These are phyloP conservation scores for Aphidoletes aphidimyza DNA, from an alignment of 2,888 invertebrate species.

Conservation along the genomic window DNA sequence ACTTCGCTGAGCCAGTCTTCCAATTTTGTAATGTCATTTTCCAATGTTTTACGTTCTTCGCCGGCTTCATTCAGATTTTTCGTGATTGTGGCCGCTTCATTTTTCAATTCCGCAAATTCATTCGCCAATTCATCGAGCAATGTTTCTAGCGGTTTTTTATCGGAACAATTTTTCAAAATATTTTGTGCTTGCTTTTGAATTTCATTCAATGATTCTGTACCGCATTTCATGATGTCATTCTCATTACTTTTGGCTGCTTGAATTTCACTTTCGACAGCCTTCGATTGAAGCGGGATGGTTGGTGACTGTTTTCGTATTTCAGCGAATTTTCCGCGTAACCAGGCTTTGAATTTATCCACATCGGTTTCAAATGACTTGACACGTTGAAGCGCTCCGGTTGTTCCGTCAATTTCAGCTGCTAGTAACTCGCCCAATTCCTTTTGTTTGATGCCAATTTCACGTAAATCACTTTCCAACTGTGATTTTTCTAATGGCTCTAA, in stretches of 20 bases:
- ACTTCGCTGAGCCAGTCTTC: constrained; percentile 91
- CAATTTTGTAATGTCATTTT: constrained; percentile 81
- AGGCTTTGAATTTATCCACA: constrained; percentile 80
- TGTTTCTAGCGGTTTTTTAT: constrained; percentile 73
- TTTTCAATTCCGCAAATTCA: constrained; percentile 78
- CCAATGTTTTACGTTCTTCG: constrained; percentile 82
- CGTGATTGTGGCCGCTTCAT: constrained; percentile 78
- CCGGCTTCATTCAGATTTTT: constrained; percentile 77
- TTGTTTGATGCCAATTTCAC: constrained; percentile 79
- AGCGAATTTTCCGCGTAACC: constrained; percentile 81
- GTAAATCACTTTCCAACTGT: constrained; percentile 78
- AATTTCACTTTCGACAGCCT: constrained; percentile 85
- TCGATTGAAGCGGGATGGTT: constrained; percentile 81
- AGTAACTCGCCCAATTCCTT: constrained; percentile 77
- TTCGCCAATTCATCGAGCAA: constrained; percentile 76
- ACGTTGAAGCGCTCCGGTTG: constrained; percentile 76
- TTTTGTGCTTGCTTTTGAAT: constrained; percentile 79
- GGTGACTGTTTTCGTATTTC: constrained; percentile 78
- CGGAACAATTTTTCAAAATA: constrained; percentile 84
- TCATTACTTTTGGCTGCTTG: constrained; percentile 79
- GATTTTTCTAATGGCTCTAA: constrained; percentile 86
- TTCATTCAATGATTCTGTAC: constrained; percentile 78
- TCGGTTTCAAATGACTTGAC: constrained; percentile 82
- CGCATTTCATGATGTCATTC: constrained; percentile 80
- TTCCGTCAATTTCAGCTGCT: constrained; percentile 78